These are phyloP conservation scores for Gymnoscopelus microlampas DNA, from an alignment of 2,797 vertebrate genomes.

Conservation along the genomic window DNA sequence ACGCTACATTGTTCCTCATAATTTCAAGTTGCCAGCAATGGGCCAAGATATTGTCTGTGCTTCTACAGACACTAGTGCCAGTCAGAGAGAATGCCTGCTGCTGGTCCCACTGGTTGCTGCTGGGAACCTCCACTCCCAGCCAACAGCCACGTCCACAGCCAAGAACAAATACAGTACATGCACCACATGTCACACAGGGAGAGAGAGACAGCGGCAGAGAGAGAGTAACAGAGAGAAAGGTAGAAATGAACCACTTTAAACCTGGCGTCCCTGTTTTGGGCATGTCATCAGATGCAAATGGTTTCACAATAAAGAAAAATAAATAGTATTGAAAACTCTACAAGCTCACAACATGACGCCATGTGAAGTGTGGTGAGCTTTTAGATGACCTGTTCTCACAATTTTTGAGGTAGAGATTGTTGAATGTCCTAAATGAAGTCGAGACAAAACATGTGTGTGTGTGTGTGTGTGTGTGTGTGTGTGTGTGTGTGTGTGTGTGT, in stretches of 20 bases:
- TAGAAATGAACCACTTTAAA: conserved; percentile 15
- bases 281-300: too few relatives aligned
- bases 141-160: conserved; percentile 58
- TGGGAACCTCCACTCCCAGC: conserved; percentile 71
- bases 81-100: conserved; percentile 38
- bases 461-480: conserved; percentile 2
- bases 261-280: too few relatives aligned
- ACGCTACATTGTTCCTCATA: not conserved
- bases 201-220: too few relatives aligned
- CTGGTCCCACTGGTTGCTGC: conserved; percentile 32
- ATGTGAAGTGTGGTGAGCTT: too few relatives aligned
- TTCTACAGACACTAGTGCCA: conserved; percentile 35
- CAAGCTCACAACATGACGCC: too few relatives aligned
- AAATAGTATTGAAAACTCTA: not conserved
- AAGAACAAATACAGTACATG: conserved; percentile 66
- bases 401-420: too few relatives aligned
- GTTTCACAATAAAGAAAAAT: too few relatives aligned
- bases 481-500: not conserved
- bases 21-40: not conserved
- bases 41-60: not conserved
- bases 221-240: not conserved
- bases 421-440: too few relatives aligned
- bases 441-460: too few relatives aligned
- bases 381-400: too few relatives aligned
- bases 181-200: conserved; percentile 47